These are phyloP conservation scores for Eulemur coronatus DNA, from an alignment of 2,797 vertebrate genomes.

Conservation along the genomic window DNA sequence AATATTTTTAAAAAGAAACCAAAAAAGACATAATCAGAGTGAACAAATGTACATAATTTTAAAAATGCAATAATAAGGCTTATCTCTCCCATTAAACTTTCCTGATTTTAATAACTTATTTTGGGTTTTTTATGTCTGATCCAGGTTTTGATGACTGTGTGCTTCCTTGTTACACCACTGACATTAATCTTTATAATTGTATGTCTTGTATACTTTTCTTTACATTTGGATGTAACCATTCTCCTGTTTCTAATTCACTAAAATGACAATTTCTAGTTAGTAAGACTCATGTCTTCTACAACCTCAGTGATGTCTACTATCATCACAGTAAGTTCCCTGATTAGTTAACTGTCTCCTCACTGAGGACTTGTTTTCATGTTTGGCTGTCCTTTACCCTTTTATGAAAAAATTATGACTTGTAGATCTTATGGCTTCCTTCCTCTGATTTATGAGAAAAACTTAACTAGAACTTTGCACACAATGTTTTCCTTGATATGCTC, in stretches of 20 bases:
- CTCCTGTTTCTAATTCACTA: background rate
- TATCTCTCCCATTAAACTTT: background rate
- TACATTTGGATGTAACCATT: background rate
- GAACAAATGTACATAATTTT: background rate
- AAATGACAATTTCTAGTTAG: background rate
- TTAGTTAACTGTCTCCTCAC: background rate
- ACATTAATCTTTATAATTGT: background rate
- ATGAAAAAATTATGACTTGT: background rate
- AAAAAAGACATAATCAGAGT: background rate
- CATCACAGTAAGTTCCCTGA: background rate
- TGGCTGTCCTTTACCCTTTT: background rate
- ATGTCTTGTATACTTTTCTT: background rate
- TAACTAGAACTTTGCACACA: too few relatives aligned
- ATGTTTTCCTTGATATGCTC: too few relatives aligned
- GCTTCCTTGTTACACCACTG: background rate
- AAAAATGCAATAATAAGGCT: background rate
- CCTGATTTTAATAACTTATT: background rate
- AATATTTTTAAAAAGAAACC: background rate
- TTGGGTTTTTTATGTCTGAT: background rate
- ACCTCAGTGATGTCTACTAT: background rate
- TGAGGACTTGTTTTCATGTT: background rate
- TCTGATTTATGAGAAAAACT: too few relatives aligned
- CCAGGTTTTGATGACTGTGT: background rate
- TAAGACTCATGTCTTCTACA: background rate
- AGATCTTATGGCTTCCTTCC: too few relatives aligned